These are phyloP conservation scores for Emydura subglobosa DNA, from an alignment of 2,113 vertebrate genomes.

Conservation along the genomic window DNA sequence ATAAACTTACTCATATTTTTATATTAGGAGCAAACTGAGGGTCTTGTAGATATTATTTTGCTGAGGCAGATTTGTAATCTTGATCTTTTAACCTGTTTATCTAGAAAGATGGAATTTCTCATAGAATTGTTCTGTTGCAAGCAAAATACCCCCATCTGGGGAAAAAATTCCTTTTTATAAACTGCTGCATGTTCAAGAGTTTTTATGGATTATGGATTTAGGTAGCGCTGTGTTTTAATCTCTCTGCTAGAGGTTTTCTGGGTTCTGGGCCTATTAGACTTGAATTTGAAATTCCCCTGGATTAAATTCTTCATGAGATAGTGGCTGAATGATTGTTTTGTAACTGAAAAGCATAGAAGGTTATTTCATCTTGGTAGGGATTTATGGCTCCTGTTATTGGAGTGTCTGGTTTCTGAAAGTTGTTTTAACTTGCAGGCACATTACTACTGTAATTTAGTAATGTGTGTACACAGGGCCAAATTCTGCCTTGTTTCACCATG, in stretches of 20 bases:
- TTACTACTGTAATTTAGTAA: neutral
- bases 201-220: neutral
- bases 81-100: neutral
- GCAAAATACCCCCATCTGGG: neutral
- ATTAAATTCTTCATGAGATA: neutral
- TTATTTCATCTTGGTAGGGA: neutral
- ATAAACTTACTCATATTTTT: neutral
- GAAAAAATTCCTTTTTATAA: rapidly evolving
- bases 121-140: neutral
- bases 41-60: neutral
- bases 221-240: neutral
- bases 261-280: neutral
- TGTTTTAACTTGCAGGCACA: neutral
- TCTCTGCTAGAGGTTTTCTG: neutral
- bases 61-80: neutral
- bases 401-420: neutral
- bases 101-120: neutral
- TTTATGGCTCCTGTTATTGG: neutral
- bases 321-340: neutral
- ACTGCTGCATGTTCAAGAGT: rapidly evolving
- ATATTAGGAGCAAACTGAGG: neutral
- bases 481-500: neutral
- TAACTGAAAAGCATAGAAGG: neutral
- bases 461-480: neutral
- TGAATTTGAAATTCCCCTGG: neutral